These are phyloP conservation scores for Picus viridis DNA, from an alignment of 2,797 vertebrate species.

Conservation along the genomic window DNA sequence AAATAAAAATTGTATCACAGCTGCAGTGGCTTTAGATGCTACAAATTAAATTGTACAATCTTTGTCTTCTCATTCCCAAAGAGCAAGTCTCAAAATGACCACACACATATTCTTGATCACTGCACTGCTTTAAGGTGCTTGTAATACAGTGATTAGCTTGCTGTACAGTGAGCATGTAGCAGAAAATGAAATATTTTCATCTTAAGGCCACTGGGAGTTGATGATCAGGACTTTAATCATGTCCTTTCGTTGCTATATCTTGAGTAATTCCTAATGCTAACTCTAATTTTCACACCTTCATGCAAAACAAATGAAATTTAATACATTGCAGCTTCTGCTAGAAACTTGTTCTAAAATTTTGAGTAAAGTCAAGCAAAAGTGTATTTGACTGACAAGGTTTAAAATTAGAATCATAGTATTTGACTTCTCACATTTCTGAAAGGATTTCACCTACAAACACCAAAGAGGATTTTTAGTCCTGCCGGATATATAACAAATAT, in stretches of 20 bases:
- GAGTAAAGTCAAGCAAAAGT: background rate
- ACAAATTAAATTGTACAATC: slow-evolving; percentile 46
- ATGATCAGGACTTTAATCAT: slow-evolving; percentile 54
- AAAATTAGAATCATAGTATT: slow-evolving; percentile 43
- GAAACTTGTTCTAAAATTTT: slow-evolving; percentile 7
- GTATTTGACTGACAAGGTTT: background rate
- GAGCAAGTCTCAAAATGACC: background rate
- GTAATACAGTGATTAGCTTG: background rate
- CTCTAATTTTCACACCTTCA: background rate
- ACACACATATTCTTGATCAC: background rate
- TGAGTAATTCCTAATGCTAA: slow-evolving; percentile 17
- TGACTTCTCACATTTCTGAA: slow-evolving; percentile 54
- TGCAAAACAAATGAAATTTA: background rate
- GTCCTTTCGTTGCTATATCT: slow-evolving; percentile 33
- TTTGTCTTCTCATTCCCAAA: background rate
- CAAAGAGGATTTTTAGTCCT: slow-evolving; percentile 47
- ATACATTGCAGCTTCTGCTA: background rate
- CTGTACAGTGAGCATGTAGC: background rate
- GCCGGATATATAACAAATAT: slow-evolving; percentile 44
- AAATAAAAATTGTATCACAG: slow-evolving; percentile 29
- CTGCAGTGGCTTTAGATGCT: slow-evolving; percentile 15
- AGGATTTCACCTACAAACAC: slow-evolving; percentile 41
- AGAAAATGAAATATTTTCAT: slow-evolving; percentile 55
- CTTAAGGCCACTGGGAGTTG: slow-evolving; percentile 33
- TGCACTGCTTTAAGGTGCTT: background rate